A percentile compares a stretch with the other conserved stretches of the same genome.
Evolutionary conservation across 2,113 vertebrate species (phyloP).

Genomic region (Aegithalos caudatus): DNA sequence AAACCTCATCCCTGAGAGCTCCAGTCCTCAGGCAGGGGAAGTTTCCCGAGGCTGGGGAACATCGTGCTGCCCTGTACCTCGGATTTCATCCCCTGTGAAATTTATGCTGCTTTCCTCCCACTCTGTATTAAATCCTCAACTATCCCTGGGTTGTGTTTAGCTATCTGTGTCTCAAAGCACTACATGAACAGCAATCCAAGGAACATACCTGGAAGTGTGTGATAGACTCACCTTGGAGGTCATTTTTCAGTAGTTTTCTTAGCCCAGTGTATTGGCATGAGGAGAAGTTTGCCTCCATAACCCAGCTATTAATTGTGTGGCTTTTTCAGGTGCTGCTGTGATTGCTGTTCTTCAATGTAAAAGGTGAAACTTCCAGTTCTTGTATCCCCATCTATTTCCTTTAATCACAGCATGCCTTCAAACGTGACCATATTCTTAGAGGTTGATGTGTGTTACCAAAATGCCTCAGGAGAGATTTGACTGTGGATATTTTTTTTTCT

Average conservation of each 20-base stretch:
- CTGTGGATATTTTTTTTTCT: not conserved
- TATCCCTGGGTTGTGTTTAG: not conserved
- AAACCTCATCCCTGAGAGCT: not conserved
- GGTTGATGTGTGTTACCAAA: not conserved
- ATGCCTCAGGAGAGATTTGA: not conserved
- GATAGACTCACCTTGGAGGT: not conserved
- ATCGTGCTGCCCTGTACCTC: fast-evolving
- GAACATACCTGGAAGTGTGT: not conserved
- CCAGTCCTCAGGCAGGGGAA: fast-evolving
- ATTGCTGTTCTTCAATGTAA: not conserved
- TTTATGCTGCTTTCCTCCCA: not conserved
- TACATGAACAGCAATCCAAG: not conserved
- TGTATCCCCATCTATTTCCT: not conserved
- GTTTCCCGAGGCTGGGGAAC: not conserved
- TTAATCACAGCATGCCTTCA: not conserved
- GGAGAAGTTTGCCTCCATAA: conserved; percentile 24
- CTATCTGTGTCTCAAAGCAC: not conserved
- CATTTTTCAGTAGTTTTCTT: not conserved
- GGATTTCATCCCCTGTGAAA: not conserved
- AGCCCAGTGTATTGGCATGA: not conserved
- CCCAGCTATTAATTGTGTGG: not conserved
- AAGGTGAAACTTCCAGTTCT: not conserved
- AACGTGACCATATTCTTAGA: not conserved
- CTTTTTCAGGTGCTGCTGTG: not conserved
- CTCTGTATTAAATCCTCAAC: not conserved